phyloP scores from a whole-genome alignment of 2,113 vertebrate genomes.

The Litocranius walleri region DNA sequence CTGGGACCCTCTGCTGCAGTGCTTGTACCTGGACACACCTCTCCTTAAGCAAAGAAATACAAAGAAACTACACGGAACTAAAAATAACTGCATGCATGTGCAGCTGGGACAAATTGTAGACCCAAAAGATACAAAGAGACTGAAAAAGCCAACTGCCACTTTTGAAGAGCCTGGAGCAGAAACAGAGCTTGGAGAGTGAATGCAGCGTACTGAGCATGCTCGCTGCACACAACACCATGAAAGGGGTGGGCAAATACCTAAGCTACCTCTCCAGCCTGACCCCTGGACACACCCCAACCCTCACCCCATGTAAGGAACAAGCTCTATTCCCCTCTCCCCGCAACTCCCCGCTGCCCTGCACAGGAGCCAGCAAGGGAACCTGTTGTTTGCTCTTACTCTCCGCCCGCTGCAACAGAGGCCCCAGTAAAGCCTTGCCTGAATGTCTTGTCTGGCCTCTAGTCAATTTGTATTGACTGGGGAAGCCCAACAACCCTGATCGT shows the following conservation, averaged over 20 bases:
- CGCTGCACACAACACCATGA: not conserved
- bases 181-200: not conserved
- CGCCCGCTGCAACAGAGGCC: not conserved
- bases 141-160: not conserved
- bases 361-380: not conserved
- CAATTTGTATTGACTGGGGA: not conserved
- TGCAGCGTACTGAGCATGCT: not conserved
- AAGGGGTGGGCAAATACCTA: not conserved
- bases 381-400: not conserved
- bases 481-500: not conserved
- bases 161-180: not conserved
- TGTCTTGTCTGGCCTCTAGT: not conserved
- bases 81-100: not conserved
- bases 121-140: not conserved
- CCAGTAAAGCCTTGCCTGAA: not conserved
- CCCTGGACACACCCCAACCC: not conserved
- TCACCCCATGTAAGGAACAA: not conserved
- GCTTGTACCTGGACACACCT: not conserved
- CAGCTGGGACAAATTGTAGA: not conserved
- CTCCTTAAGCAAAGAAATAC: not conserved
- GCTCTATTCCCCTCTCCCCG: not conserved
- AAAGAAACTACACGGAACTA: not conserved
- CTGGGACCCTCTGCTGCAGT: not conserved
- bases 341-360: not conserved
- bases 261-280: not conserved